phyloP scores from a whole-genome alignment of 2,113 vertebrate genomes.

The Buteo buteo region DNA sequence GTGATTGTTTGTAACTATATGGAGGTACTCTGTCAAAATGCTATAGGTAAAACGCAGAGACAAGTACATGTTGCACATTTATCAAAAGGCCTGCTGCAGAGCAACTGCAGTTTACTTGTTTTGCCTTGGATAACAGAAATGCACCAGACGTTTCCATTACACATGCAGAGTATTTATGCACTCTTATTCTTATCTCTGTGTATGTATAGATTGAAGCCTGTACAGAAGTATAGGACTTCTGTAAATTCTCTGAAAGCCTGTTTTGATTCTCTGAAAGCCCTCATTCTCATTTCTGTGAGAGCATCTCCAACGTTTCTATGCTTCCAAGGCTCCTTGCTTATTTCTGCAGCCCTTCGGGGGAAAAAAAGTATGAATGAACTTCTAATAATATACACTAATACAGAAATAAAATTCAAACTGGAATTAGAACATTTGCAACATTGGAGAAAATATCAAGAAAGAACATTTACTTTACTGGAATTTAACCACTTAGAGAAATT shows the following conservation, averaged over 20 bases:
- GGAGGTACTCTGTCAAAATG: neutral
- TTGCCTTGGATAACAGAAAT: neutral
- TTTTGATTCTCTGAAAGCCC: neutral
- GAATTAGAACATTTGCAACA: neutral
- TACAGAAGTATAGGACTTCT: slow-evolving; percentile 4
- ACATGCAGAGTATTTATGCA: too few relatives aligned
- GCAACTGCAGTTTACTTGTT: neutral
- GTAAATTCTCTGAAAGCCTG: slow-evolving; percentile 37
- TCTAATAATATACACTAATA: neutral
- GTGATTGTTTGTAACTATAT: slow-evolving; percentile 13
- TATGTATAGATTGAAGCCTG: neutral
- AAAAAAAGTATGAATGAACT: neutral
- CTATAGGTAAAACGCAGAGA: slow-evolving; percentile 35
- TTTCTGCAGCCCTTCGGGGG: neutral
- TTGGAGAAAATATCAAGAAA: neutral
- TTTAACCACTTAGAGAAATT: neutral
- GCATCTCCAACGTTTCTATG: neutral
- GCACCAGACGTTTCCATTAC: slow-evolving; percentile 35
- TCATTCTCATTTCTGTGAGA: neutral
- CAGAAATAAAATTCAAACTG: neutral
- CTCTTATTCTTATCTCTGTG: neutral
- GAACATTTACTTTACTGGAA: neutral
- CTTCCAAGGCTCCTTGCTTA: neutral
- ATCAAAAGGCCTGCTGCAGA: slow-evolving; percentile 50
- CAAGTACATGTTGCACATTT: slow-evolving; percentile 24